These are phyloP conservation scores for Drosophila suzukii DNA, from an alignment of 1,140 invertebrate genomes.

Conservation along the genomic window DNA sequence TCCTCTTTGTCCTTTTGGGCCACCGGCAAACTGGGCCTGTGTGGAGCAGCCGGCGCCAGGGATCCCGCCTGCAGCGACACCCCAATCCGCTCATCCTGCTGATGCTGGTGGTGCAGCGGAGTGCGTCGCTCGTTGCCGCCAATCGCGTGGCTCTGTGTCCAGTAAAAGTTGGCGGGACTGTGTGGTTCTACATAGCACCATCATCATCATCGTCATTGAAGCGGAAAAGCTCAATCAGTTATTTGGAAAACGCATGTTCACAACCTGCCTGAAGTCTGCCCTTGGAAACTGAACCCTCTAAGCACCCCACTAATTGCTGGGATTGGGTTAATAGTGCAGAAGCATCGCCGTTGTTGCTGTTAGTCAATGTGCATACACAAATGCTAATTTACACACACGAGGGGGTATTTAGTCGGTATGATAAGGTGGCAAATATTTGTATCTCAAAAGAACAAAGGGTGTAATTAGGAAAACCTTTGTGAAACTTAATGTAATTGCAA, in stretches of 20 bases:
- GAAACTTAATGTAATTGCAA: too few relatives aligned
- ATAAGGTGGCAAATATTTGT: neutral
- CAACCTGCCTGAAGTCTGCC: constrained; percentile 33
- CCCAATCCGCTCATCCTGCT: constrained; percentile 69
- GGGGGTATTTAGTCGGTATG: neutral
- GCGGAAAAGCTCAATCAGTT: constrained; percentile 61
- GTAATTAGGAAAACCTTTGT: neutral
- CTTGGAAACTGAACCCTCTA: constrained; percentile 1
- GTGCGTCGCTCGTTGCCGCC: constrained; percentile 84
- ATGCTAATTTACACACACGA: constrained; percentile 26
- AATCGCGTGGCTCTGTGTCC: constrained; percentile 87
- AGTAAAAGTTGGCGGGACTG: constrained; percentile 87
- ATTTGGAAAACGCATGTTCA: constrained; percentile 13
- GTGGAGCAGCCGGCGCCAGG: constrained; percentile 78
- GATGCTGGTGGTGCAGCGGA: constrained; percentile 64
- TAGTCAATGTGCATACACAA: constrained; percentile 59
- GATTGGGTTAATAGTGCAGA: constrained; percentile 39
- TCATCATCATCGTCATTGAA: constrained; percentile 11
- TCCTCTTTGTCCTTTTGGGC: constrained; percentile 20
- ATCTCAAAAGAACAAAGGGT: neutral
- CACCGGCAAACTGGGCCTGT: constrained; percentile 85
- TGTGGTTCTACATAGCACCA: constrained; percentile 70
- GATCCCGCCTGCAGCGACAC: constrained; percentile 66
- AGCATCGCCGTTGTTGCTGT: constrained; percentile 23
- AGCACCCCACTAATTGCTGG: constrained; percentile 24